phyloP scores from a whole-genome alignment of 1,140 invertebrate species.

The Brachionus koreanus region DNA sequence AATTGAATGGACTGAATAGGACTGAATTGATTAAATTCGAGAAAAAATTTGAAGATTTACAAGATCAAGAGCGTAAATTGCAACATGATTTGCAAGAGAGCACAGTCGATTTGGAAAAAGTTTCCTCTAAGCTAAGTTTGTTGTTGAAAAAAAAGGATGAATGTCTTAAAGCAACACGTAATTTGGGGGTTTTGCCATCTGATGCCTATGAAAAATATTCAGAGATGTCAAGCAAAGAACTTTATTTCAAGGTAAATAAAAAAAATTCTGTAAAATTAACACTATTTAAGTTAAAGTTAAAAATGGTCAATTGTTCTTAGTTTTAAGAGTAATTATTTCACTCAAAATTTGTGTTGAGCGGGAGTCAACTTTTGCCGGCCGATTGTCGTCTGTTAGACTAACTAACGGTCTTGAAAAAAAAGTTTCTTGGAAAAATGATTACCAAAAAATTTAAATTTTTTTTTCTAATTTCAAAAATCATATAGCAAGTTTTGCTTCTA shows the following conservation, averaged over 20 bases:
- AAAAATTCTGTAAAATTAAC: background rate
- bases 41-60: constrained; percentile 54
- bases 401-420: too few species aligned
- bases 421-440: too few species aligned
- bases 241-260: constrained; percentile 50
- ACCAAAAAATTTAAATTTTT: too few species aligned
- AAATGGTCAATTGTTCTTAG: too few species aligned
- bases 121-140: constrained; percentile 87
- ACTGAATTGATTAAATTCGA: constrained; percentile 68
- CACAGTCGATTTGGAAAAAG: constrained; percentile 90
- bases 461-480: too few species aligned
- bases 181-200: constrained; percentile 81
- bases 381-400: too few species aligned
- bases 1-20: background rate
- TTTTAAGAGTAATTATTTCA: too few species aligned
- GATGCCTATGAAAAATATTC: constrained; percentile 88
- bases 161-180: constrained; percentile 88
- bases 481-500: too few species aligned
- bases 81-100: constrained; percentile 94
- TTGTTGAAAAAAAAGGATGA: constrained; percentile 86
- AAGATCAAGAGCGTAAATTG: constrained; percentile 79
- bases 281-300: too few species aligned
- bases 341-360: too few species aligned
- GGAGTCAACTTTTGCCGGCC: too few species aligned
- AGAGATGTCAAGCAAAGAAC: constrained; percentile 77